Percentiles rank a stretch among this genome's conserved stretches.
Conservation (phyloP, 1,140 invertebrate genomes). For the Ptiloglossa arizonensis region DNA sequence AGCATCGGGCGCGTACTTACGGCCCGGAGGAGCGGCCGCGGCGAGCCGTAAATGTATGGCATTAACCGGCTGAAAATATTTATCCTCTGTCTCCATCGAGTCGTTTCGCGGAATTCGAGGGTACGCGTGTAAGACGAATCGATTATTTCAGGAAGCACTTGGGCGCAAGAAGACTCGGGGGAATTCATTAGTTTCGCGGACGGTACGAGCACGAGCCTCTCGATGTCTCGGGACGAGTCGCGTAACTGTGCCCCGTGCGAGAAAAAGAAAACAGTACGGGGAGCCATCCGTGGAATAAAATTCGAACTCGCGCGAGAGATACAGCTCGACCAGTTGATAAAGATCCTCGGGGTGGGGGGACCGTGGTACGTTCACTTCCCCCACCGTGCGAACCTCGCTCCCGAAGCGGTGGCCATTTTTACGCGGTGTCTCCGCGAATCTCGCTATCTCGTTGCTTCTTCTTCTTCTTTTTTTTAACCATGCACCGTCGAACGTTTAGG, state of each 20-base stretch:
- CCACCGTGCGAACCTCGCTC: too few relatives aligned
- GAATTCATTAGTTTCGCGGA: not conserved
- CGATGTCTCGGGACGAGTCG: not conserved
- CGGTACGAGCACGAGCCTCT: not conserved
- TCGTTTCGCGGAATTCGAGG: slow-evolving; percentile 5
- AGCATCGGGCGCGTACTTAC: slow-evolving; percentile 9
- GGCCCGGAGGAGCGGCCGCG: not conserved
- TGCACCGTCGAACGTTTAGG: too few relatives aligned
- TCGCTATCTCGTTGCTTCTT: too few relatives aligned
- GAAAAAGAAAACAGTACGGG: too few relatives aligned
- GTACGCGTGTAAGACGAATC: slow-evolving; percentile 9
- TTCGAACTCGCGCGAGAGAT: too few relatives aligned
- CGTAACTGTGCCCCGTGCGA: not conserved
- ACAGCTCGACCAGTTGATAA: too few relatives aligned
- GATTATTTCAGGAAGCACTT: slow-evolving; percentile 5
- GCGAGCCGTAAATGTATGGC: not conserved
- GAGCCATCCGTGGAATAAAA: too few relatives aligned
- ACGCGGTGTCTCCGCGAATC: too few relatives aligned
- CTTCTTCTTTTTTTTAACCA: too few relatives aligned
- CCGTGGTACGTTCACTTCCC: too few relatives aligned
- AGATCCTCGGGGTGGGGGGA: too few relatives aligned
- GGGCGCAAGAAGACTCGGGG: not conserved
- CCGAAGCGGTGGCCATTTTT: too few relatives aligned
- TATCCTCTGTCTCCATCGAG: not conserved
- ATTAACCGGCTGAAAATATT: slow-evolving; percentile 14